These are phyloP conservation scores for Unio pictorum DNA, from an alignment of 2,888 invertebrate species.

Conservation along the genomic window DNA sequence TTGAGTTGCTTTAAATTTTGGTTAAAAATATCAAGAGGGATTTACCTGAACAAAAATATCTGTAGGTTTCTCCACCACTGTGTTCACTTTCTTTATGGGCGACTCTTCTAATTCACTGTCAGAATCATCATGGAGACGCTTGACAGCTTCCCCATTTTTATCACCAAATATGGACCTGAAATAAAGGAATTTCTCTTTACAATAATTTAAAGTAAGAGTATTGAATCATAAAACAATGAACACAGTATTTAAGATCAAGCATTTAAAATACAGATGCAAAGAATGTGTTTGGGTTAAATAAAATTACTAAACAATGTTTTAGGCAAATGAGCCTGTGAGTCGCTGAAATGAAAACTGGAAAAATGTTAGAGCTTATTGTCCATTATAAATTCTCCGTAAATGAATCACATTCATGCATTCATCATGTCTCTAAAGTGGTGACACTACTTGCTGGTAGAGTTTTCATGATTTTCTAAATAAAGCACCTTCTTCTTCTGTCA, in stretches of 20 bases:
- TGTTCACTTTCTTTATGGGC: conserved; percentile 16
- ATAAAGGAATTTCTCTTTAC: conserved; percentile 1
- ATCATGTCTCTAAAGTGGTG: too few species aligned
- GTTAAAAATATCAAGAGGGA: background rate
- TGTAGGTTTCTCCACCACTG: conserved; percentile 40
- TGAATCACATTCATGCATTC: too few species aligned
- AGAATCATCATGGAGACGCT: conserved; percentile 60
- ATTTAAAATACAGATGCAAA: background rate
- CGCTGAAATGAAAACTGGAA: too few species aligned
- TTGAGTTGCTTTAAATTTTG: background rate
- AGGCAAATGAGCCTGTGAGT: too few species aligned
- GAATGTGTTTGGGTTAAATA: background rate
- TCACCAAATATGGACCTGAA: conserved; percentile 65
- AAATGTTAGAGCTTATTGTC: too few species aligned
- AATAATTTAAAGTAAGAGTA: background rate
- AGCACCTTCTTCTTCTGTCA: too few species aligned
- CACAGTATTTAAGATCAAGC: background rate
- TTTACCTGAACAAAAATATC: conserved; percentile 53
- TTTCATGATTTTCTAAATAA: too few species aligned
- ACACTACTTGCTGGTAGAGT: too few species aligned
- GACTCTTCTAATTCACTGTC: conserved; percentile 54
- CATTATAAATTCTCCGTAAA: too few species aligned
- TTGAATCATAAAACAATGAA: conserved; percentile 1
- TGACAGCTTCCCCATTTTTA: conserved; percentile 49
- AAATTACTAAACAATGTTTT: background rate